Percentiles rank a stretch among this genome's conserved stretches.
These are phyloP conservation scores for Carpatolechia fugitivella DNA, from an alignment of 2,888 invertebrate genomes.

Conservation along the genomic window DNA sequence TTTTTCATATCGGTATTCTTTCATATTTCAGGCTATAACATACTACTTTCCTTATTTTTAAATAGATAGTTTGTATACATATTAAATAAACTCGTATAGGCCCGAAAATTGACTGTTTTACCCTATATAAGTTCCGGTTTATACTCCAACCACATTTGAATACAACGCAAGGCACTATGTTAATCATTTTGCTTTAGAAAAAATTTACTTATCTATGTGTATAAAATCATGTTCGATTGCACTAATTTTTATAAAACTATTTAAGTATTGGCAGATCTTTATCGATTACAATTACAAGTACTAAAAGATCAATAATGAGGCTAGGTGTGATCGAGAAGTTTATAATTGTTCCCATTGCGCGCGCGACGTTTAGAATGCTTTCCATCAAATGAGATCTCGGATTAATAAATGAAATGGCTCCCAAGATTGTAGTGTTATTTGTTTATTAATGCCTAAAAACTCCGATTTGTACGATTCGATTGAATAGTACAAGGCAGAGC, in stretches of 20 bases:
- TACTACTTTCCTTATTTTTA: slow-evolving; percentile 21
- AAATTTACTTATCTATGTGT: slow-evolving; percentile 42
- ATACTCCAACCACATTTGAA: slow-evolving; percentile 48
- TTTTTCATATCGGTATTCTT: background rate
- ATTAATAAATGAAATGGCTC: no score
- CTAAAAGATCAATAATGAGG: slow-evolving; percentile 23
- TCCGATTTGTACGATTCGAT: background rate
- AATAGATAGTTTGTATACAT: slow-evolving; percentile 53
- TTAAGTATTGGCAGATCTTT: slow-evolving; percentile 66
- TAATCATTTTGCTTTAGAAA: slow-evolving; percentile 42
- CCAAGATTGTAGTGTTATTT: background rate
- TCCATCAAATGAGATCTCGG: no score
- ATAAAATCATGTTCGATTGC: slow-evolving; percentile 48
- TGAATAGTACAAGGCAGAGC: background rate
- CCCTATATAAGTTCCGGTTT: slow-evolving; percentile 61
- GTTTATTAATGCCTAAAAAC: background rate
- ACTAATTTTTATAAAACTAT: slow-evolving; percentile 36
- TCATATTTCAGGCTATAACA: background rate
- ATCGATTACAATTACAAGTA: slow-evolving; percentile 47
- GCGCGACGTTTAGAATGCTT: background rate
- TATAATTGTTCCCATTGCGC: slow-evolving; percentile 37
- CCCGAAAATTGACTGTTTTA: slow-evolving; percentile 71
- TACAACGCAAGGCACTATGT: slow-evolving; percentile 74
- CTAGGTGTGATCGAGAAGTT: slow-evolving; percentile 3
- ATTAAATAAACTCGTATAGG: slow-evolving; percentile 54